Evolutionary conservation across 2,888 invertebrate genomes (phyloP).

Genomic region (Plusia festucae): DNA sequence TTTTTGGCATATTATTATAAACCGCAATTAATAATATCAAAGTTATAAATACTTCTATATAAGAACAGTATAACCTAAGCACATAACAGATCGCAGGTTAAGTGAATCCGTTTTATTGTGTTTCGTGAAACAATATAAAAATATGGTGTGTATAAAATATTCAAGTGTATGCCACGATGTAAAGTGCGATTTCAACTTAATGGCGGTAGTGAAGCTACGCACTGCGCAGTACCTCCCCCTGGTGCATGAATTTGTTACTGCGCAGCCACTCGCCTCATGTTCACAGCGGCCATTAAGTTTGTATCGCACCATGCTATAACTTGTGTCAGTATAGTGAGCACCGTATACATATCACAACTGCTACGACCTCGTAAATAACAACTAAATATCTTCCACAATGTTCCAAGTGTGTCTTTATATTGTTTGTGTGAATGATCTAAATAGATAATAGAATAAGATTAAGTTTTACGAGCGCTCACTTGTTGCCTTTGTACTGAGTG

Average conservation of each 20-base stretch:
- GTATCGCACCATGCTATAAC: not conserved
- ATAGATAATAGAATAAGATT: not conserved
- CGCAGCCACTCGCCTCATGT: too few relatives aligned
- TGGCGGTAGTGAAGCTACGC: too few relatives aligned
- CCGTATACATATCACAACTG: conserved; percentile 31
- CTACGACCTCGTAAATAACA: not conserved
- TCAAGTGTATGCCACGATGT: not conserved
- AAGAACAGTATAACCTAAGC: not conserved
- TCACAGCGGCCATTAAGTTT: too few relatives aligned
- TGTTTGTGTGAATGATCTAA: not conserved
- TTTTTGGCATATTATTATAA: too few relatives aligned
- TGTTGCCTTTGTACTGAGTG: not conserved
- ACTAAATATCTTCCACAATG: not conserved
- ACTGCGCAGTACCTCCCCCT: too few relatives aligned
- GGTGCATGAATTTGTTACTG: too few relatives aligned
- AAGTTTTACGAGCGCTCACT: not conserved
- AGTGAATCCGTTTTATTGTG: conserved; percentile 9
- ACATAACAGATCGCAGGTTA: conserved; percentile 32
- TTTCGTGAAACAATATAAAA: not conserved
- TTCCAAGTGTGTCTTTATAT: not conserved
- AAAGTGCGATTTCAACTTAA: too few relatives aligned
- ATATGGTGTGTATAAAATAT: not conserved
- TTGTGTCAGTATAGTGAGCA: not conserved
- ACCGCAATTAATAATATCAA: too few relatives aligned
- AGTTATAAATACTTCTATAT: too few relatives aligned